phyloP scores from a whole-genome alignment of 2,888 invertebrate species.

The Druceiella hillmani region DNA sequence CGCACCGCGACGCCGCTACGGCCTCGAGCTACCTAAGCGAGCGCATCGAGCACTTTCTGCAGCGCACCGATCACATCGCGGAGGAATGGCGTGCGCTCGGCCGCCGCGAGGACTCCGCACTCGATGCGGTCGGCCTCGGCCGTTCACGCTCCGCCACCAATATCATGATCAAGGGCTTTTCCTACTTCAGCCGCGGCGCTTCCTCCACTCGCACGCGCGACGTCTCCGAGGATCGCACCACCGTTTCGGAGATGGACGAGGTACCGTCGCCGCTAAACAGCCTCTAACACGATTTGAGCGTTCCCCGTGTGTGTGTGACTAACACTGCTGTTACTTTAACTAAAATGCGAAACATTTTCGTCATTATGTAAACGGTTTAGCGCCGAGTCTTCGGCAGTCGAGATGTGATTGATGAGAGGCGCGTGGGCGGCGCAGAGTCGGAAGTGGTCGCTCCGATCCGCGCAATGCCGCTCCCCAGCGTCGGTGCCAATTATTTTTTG shows the following conservation, averaged over 20 bases:
- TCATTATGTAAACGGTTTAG: too few species aligned
- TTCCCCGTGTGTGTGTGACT: constrained; percentile 1
- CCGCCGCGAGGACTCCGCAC: constrained; percentile 49
- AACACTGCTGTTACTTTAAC: too few species aligned
- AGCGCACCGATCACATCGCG: constrained; percentile 81
- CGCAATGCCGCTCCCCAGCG: too few species aligned
- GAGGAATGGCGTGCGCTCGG: constrained; percentile 79
- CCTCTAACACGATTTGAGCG: background rate
- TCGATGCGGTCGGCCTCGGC: constrained; percentile 42
- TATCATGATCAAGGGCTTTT: constrained; percentile 78
- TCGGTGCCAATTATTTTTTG: too few species aligned
- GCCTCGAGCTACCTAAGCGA: constrained; percentile 69
- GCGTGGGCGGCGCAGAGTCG: too few species aligned
- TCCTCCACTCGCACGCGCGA: constrained; percentile 54
- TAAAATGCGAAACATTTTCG: too few species aligned
- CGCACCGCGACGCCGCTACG: constrained; percentile 69
- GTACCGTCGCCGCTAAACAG: too few species aligned
- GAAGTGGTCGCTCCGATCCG: too few species aligned
- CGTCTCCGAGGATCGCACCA: constrained; percentile 58
- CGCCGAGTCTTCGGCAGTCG: too few species aligned
- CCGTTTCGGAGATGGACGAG: constrained; percentile 62
- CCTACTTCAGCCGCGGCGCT: constrained; percentile 53
- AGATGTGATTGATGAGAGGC: too few species aligned
- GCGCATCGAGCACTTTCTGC: constrained; percentile 75
- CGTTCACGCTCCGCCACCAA: constrained; percentile 73